phyloP scores from a whole-genome alignment of 1,140 invertebrate genomes.

The Drosophila gunungcola region DNA sequence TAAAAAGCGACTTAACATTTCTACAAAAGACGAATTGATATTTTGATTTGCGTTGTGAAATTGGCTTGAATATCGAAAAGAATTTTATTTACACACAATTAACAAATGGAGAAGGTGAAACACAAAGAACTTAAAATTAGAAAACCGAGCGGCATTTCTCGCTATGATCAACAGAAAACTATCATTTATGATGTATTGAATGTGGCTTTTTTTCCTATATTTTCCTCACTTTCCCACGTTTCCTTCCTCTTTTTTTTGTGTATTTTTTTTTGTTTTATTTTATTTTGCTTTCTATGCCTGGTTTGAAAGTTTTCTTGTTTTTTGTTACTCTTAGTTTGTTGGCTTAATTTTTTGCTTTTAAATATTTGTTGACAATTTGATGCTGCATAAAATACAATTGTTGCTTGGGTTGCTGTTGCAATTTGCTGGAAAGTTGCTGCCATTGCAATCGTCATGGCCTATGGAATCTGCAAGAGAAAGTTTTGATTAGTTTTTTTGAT shows the following conservation, averaged over 20 bases:
- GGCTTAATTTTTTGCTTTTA: conserved; percentile 74
- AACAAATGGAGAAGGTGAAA: conserved; percentile 56
- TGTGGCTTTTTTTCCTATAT: conserved; percentile 37
- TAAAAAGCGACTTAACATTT: conserved; percentile 69
- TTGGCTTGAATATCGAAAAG: conserved; percentile 44
- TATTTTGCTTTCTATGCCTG: conserved; percentile 31
- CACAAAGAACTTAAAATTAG: conserved; percentile 70
- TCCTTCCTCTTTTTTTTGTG: conserved; percentile 29
- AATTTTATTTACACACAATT: conserved; percentile 74
- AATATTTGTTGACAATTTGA: conserved; percentile 78
- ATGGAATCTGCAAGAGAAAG: conserved; percentile 87
- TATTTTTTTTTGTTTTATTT: conserved; percentile 37
- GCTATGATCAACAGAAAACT: conserved; percentile 58
- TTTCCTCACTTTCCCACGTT: conserved; percentile 21
- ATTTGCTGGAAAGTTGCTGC: conserved; percentile 84
- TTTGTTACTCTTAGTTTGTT: conserved; percentile 16
- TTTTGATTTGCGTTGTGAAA: conserved; percentile 57
- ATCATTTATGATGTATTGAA: conserved; percentile 47
- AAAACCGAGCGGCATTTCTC: conserved; percentile 61
- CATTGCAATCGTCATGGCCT: conserved; percentile 92
- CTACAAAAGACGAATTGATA: conserved; percentile 71
- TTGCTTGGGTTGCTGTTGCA: conserved; percentile 77
- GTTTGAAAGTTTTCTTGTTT: conserved; percentile 35
- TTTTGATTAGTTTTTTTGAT: conserved; percentile 68
- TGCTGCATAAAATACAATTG: conserved; percentile 84